Percentiles rank a stretch among this genome's conserved stretches.
Evolutionary conservation across 1,140 invertebrate species (phyloP).

Genomic region (Steinernema feltiae): DNA sequence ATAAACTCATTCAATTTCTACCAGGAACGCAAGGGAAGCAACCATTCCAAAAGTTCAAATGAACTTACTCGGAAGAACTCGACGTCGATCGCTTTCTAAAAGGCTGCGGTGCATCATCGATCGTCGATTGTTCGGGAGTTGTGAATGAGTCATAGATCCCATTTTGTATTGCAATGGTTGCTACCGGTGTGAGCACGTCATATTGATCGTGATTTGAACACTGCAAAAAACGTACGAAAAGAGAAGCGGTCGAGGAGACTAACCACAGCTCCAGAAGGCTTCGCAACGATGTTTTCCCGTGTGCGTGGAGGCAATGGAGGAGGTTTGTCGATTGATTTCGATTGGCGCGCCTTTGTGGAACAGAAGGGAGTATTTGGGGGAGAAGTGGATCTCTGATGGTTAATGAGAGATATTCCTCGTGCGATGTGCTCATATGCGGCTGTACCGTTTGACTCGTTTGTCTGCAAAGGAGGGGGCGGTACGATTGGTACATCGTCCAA

Average conservation of each 20-base stretch:
- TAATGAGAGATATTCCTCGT: background rate
- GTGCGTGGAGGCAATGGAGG: background rate
- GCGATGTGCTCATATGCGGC: background rate
- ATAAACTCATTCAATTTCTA: too few relatives aligned
- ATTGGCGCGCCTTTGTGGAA: background rate
- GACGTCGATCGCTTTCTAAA: background rate
- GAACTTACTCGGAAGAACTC: constrained; percentile 7
- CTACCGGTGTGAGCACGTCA: background rate
- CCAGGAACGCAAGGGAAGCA: too few relatives aligned
- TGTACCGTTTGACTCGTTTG: too few relatives aligned
- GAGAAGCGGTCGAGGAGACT: too few relatives aligned
- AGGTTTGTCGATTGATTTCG: background rate
- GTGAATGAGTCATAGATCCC: background rate
- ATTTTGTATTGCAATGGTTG: background rate
- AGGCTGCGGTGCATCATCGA: background rate
- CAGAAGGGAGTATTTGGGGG: background rate
- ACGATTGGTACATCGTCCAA: background rate
- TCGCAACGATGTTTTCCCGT: background rate
- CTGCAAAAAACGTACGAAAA: too few relatives aligned
- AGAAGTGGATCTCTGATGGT: background rate
- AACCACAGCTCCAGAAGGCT: background rate
- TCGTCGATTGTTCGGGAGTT: background rate
- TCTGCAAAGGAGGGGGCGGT: background rate
- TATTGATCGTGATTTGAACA: background rate
- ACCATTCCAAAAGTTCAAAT: too few relatives aligned